These are phyloP conservation scores for Heteromyza rotundicornis DNA, from an alignment of 2,888 invertebrate genomes.

Conservation along the genomic window DNA sequence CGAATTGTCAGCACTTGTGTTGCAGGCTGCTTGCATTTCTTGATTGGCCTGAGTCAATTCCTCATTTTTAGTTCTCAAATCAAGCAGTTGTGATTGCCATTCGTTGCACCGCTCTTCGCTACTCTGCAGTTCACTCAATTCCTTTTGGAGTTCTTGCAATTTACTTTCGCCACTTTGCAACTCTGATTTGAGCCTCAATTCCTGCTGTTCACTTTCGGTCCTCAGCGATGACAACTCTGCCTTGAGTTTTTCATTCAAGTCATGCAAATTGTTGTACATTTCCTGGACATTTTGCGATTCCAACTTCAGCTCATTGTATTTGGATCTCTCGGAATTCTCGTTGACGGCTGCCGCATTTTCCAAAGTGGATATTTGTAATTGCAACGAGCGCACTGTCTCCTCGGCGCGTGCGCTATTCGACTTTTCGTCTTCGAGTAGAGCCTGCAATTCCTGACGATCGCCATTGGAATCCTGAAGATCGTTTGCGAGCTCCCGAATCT, in stretches of 20 bases:
- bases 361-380: constrained; percentile 40
- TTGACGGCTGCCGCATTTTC: constrained; percentile 40
- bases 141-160: constrained; percentile 7
- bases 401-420: constrained; percentile 56
- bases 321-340: constrained; percentile 39
- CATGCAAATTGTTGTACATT: constrained; percentile 39
- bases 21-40: constrained; percentile 23
- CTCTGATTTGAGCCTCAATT: constrained; percentile 13
- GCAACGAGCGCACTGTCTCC: constrained; percentile 40
- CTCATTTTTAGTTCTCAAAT: constrained; percentile 11
- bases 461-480: constrained; percentile 67
- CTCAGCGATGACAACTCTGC: constrained; percentile 25
- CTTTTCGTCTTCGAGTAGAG: constrained; percentile 66
- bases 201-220: constrained; percentile 19
- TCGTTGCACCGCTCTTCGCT: constrained; percentile 10
- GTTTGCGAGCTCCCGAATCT: constrained; percentile 65
- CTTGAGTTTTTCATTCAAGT: constrained; percentile 23
- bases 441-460: constrained; percentile 70
- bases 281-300: constrained; percentile 44
- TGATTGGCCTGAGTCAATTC: constrained; percentile 21
- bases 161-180: constrained; percentile 5
- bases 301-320: constrained; percentile 45
- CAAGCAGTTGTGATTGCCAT: constrained; percentile 24
- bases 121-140: neutral
- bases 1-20: neutral